Base-by-base conservation (phyloP, 35 echinoderm and acorn worm genomes). In the Patiria miniata region DNA sequence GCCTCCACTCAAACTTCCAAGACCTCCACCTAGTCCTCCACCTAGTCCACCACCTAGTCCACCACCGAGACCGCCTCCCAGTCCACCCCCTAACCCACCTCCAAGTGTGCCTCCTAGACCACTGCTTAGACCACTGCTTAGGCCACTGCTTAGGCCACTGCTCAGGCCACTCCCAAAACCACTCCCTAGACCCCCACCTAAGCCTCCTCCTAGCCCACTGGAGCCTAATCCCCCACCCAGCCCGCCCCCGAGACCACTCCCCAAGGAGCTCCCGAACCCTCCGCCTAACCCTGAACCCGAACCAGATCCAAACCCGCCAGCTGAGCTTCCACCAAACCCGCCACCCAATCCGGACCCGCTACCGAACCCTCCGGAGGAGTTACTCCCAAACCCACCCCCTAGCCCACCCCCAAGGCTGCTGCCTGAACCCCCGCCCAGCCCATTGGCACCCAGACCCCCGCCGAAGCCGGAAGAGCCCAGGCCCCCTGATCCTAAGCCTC, bases 1-100 rank as follows among this genome's bases (percentile, higher is more conserved):
- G 65, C 65, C 29, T 36, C 65, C 65, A 73, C 7, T 73, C 65
- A 73, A 73, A 34, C 65, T 30, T 12, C 26, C 29, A 16, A 73
- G 65, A 73, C 65, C 65, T 5, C 65, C 65, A 26, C 65, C 65
- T 73, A 73, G 34, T 32, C 65, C 65, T 28, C 65, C 65, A 73
- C 61, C 22, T 15, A 68, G 61, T 9, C 61, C 61, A 68, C 61
- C 22, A 29, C 61, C 61, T 7, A 21, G 19, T 0, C 58, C 58
- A 22, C 18, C 0, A 0, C 58, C 58, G 0, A 21, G 6, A 0
- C 17, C 22, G 16, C n/a, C n/a, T 0, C 61, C 61, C 2, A 22
- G n/a, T 68, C 61, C 61, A 58, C 0, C 52, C 21, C 52, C 55
- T 4, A 58, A 22, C 2, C 55, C 55, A 58, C 55, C 55, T 9